Evolutionary conservation across 1,140 invertebrate species (phyloP), one percentile per base, ranked within the genome.

Genomic region (Bombus affinis): DNA sequence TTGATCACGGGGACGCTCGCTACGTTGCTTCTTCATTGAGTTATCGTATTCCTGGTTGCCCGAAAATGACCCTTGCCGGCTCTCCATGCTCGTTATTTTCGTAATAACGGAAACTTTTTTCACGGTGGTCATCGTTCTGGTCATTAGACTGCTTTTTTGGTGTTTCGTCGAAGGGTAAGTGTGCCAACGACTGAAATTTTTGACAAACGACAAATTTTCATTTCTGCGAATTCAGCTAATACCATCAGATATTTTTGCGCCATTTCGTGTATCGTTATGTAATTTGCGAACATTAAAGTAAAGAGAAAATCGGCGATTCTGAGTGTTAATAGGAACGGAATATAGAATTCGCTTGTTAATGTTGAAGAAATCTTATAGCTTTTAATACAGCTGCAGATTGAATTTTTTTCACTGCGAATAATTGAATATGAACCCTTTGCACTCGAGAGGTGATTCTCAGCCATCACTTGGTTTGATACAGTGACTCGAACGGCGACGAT

Each of bases 81-180:
- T 22, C 71, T n/a, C 35, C 15, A 28, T 15, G 32, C 57, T 68
- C 59, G 44, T 81, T 81, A 66, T 44, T 81, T 42, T 74, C 47
- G 47, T 44, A 68, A 76, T 76, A 83, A 76, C 81, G 72, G 81
- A 84, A 78, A 78, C 44, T 47, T 84, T 76, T 83, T 70, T n/a
- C 13, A 5, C 47, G 9, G 3, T 37, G 35, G 28, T 2, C 28
- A 28, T 35, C 44, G n/a, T 28, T 22, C 42, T 53, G 59, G 59
- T 68, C 32, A 66, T 76, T 76, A 76, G 72, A 47, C 39, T 28
- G 59, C 62, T 66, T 76, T 76, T 81, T 83, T 47, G 25, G 18
- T 15, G 8, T 25, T 47, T 62, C 57, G 28, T 59, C 42, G 42
- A 28, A 59, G 18, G 35, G n/a, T n/a, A 72, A 47, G 57, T 44